Conservation (phyloP, 2,888 invertebrate species). For the Choreutis nemorana region DNA sequence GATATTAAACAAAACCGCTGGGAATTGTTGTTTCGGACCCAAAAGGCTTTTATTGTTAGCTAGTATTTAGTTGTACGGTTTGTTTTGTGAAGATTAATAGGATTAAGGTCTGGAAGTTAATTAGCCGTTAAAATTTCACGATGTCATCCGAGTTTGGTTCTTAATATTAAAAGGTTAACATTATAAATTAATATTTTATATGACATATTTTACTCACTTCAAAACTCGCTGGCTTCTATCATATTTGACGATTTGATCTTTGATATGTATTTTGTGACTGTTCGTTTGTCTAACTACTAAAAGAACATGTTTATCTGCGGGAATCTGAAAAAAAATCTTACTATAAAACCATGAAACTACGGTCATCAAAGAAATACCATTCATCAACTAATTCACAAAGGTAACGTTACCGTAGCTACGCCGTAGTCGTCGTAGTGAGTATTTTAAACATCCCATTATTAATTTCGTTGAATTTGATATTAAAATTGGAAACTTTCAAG, state of each 20-base stretch:
- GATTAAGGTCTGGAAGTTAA: background rate
- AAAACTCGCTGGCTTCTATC: slow-evolving; percentile 78
- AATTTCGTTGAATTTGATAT: slow-evolving; percentile 7
- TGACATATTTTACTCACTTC: slow-evolving; percentile 74
- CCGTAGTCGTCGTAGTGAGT: too few relatives aligned
- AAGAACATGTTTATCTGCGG: slow-evolving; percentile 77
- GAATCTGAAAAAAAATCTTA: slow-evolving; percentile 49
- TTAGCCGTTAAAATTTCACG: background rate
- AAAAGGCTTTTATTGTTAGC: too few relatives aligned
- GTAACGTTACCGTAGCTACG: too few relatives aligned
- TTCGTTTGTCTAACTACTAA: slow-evolving; percentile 79
- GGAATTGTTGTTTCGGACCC: too few relatives aligned
- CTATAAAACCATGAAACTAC: background rate
- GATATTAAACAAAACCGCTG: too few relatives aligned
- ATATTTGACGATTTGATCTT: slow-evolving; percentile 79
- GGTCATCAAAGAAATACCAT: background rate
- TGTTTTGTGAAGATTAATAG: background rate
- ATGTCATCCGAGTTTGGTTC: too few relatives aligned
- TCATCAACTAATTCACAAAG: too few relatives aligned
- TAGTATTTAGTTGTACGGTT: too few relatives aligned
- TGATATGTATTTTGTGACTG: slow-evolving; percentile 81
- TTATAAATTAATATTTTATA: too few relatives aligned
- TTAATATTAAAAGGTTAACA: too few relatives aligned
- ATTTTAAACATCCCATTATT: too few relatives aligned
- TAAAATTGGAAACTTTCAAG: slow-evolving; percentile 1